Evolutionary conservation across 2,888 invertebrate species (phyloP).

Genomic region (Serrognathus titanus): DNA sequence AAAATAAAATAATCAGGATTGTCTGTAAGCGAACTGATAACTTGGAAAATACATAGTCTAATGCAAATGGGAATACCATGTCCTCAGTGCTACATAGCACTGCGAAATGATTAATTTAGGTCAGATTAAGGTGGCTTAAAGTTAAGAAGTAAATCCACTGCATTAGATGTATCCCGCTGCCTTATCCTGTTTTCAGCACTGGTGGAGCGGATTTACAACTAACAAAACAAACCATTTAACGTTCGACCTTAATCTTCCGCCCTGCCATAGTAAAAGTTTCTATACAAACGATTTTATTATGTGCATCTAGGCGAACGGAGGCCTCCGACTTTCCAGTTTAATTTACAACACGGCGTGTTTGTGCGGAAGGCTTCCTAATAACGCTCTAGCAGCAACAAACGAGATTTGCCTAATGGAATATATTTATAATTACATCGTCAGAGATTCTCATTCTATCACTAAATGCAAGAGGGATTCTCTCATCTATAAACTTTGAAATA

Average conservation of each 20-base stretch:
- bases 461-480: too few relatives aligned
- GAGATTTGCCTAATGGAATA: too few relatives aligned
- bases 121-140: constrained; percentile 25
- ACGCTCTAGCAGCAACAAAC: too few relatives aligned
- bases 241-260: constrained; percentile 34
- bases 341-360: too few relatives aligned
- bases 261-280: constrained; percentile 19
- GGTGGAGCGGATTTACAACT: constrained; percentile 35
- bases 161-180: constrained; percentile 28
- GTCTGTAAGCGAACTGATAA: too few relatives aligned
- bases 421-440: too few relatives aligned
- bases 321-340: too few relatives aligned
- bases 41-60: constrained; percentile 12
- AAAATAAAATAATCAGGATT: too few relatives aligned
- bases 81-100: constrained; percentile 19
- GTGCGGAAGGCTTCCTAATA: too few relatives aligned
- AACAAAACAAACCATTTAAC: constrained; percentile 39
- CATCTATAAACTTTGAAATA: too few relatives aligned
- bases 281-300: not conserved
- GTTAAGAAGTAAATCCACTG: constrained; percentile 29
- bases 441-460: too few relatives aligned
- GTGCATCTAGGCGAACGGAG: too few relatives aligned
- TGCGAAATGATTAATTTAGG: constrained; percentile 30
- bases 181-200: constrained; percentile 35
- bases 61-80: constrained; percentile 25